phyloP scores from a whole-genome alignment of 2,888 invertebrate genomes.

The Eupithecia dodoneata region DNA sequence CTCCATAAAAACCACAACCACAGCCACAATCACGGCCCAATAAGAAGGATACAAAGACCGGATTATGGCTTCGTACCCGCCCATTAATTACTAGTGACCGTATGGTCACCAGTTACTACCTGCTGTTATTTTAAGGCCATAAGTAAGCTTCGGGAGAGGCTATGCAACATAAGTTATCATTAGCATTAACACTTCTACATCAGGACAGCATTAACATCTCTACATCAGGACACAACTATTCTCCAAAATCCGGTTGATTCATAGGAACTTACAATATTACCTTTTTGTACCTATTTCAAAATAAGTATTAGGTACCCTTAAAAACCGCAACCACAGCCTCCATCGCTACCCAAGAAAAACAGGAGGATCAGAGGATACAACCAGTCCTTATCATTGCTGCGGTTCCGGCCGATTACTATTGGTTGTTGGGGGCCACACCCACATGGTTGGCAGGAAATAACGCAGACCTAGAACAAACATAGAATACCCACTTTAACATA shows the following conservation, averaged over 20 bases:
- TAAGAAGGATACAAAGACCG: conserved; percentile 54
- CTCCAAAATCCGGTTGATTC: neutral
- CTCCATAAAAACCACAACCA: conserved; percentile 26
- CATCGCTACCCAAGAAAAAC: conserved; percentile 50
- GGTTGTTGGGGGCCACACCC: conserved; percentile 48
- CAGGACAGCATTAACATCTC: neutral
- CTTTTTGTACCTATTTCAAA: neutral
- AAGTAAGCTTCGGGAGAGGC: neutral
- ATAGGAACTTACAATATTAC: neutral
- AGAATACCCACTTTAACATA: neutral
- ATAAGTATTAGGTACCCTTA: neutral
- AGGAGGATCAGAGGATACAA: conserved; percentile 56
- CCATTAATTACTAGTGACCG: conserved; percentile 51
- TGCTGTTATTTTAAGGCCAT: conserved; percentile 41
- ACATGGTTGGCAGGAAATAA: conserved; percentile 51
- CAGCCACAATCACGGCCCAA: conserved; percentile 46
- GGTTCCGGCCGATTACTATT: conserved; percentile 49
- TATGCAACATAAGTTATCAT: neutral
- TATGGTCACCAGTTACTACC: no score
- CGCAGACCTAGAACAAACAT: conserved; percentile 47
- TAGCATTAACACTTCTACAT: neutral
- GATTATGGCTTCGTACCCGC: conserved; percentile 43
- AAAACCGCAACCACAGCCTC: conserved; percentile 37
- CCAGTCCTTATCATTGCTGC: conserved; percentile 50
- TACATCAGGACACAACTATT: neutral